Evolutionary conservation across 1,140 invertebrate genomes (phyloP), one percentile per base, ranked within the genome.

Genomic region (Lepidostoma basale): DNA sequence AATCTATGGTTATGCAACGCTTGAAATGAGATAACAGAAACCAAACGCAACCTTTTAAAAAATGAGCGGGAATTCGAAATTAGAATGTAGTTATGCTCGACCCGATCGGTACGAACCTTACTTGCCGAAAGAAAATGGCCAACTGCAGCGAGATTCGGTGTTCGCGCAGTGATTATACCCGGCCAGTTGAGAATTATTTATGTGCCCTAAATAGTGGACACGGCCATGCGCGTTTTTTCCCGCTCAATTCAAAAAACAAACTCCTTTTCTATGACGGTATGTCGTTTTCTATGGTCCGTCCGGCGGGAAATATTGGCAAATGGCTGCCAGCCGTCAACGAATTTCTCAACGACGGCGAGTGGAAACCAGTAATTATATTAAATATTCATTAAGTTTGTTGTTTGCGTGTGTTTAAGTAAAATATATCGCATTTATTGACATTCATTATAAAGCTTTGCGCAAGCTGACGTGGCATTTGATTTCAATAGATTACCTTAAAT

Each of bases 181-280:
- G 16, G 36, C 42, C 54, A 14, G 36, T 22, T 47, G 33, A 25
- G 47, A 68, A 33, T 22, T 68, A 68, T 72, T 69, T 72, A 72
- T 68, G 28, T 72, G 70, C 10, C 70, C 70, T 64, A 68, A 68
- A 72, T 72, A 62, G 28, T 25, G 28, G 10, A 22, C 28, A 10
- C 52, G 52, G 6, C 52, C 30, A 20, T 3, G 33, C 52, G 26
- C 26, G 28, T 36, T 56, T 56, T 56, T 36, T 56, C 28, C 14
- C 28, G 52, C 44, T 47, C 20, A 22, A 47, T 47, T 22, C 20
- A 12, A 22, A 36, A 47, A 47, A 58, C 16, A 14, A 39, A 58
- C 54, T 39, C 54, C 30, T 58, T 58, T 62, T 62, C 59, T 20
- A 47, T 30, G 26, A 12, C 12, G 59, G 25, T 26, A 47, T 47